Conservation (phyloP, 2,888 invertebrate genomes). For the Pyrrhosoma nymphula region DNA sequence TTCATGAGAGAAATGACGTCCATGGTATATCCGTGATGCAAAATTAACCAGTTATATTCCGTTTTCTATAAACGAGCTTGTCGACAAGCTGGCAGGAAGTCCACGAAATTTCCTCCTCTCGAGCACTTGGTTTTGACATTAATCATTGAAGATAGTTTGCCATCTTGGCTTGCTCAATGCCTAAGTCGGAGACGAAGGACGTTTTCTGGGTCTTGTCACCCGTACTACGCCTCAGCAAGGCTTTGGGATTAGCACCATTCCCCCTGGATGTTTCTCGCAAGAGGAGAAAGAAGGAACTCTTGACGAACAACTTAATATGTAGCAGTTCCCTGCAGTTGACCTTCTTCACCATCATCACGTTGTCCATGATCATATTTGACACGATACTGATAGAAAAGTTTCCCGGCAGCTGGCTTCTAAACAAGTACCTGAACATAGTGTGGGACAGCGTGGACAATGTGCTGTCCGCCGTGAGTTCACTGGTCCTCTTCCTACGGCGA, state of each 20-base stretch:
- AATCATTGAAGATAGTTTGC: not conserved
- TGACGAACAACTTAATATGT: not conserved
- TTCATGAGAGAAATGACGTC: not conserved
- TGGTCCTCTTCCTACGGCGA: not conserved
- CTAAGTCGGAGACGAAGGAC: not conserved
- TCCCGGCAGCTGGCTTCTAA: not conserved
- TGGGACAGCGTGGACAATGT: not conserved
- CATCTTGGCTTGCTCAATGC: not conserved
- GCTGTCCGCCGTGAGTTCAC: not conserved
- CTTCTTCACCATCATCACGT: not conserved
- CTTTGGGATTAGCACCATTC: not conserved
- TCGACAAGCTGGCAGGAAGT: not conserved
- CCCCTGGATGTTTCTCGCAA: not conserved
- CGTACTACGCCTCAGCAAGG: not conserved
- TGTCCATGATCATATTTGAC: not conserved
- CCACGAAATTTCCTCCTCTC: not conserved
- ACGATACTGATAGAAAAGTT: not conserved
- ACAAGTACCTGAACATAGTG: conserved; percentile 8
- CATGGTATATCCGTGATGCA: not conserved
- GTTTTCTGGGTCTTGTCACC: not conserved
- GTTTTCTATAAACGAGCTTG: not conserved
- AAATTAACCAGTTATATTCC: not conserved
- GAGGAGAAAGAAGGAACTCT: not conserved
- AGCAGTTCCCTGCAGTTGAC: not conserved
- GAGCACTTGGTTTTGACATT: not conserved